Conservation (phyloP, 1,140 invertebrate species). For the Caerostris darwini region DNA sequence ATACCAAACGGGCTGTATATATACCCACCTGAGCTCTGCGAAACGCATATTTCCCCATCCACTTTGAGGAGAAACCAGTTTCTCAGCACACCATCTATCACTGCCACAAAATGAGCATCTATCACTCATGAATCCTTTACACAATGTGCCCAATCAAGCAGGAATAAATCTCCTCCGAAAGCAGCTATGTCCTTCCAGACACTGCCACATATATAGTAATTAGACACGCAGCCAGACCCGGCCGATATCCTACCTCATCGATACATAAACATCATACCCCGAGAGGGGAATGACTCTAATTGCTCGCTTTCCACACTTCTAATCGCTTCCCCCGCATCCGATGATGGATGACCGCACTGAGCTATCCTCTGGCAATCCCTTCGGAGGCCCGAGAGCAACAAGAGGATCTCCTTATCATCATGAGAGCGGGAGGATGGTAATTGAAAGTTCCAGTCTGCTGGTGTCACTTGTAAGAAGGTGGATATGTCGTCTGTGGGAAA, state of each 20-base stretch:
- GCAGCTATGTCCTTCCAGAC: conserved; percentile 2
- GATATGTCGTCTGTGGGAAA: background rate
- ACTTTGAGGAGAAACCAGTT: too few relatives aligned
- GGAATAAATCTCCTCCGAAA: conserved; percentile 20
- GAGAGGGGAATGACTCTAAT: conserved; percentile 44
- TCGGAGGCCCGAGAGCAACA: conserved; percentile 57
- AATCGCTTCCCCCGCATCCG: background rate
- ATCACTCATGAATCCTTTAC: background rate
- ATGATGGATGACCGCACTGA: conserved; percentile 65
- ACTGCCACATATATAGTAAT: conserved; percentile 45
- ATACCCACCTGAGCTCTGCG: too few relatives aligned
- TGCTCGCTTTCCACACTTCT: conserved; percentile 58
- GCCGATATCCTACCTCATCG: background rate
- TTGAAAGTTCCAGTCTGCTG: conserved; percentile 44
- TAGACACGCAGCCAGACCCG: conserved; percentile 33
- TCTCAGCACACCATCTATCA: background rate
- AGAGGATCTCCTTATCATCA: background rate
- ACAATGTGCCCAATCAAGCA: conserved; percentile 22
- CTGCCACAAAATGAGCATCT: conserved; percentile 3
- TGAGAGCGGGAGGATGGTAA: background rate
- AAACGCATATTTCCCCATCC: too few relatives aligned
- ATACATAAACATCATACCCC: conserved; percentile 64
- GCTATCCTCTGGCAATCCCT: conserved; percentile 2
- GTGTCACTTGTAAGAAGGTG: background rate
- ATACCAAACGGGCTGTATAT: too few relatives aligned